Conservation (phyloP, 2,888 invertebrate species). For the Elgonia sp. region DNA sequence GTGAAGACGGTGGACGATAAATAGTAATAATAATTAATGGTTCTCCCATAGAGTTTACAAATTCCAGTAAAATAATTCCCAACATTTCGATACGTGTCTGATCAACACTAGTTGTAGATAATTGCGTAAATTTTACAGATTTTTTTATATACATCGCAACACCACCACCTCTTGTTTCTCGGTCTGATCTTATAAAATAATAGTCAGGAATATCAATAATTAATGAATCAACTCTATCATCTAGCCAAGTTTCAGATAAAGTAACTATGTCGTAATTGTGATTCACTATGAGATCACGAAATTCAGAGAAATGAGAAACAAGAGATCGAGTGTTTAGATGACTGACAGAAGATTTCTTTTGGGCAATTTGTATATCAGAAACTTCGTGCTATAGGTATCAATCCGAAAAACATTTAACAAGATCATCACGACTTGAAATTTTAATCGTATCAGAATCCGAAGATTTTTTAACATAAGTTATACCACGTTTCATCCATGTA, state of each 20-base stretch:
- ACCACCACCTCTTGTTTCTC: not conserved
- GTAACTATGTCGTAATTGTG: not conserved
- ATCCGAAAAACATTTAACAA: not conserved
- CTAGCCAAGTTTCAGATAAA: not conserved
- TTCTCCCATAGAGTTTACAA: no score
- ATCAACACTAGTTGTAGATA: no score
- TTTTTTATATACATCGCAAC: not conserved
- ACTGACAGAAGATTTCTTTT: not conserved
- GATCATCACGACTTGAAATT: not conserved
- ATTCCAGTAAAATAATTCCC: no score
- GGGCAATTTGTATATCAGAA: not conserved
- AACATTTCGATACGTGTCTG: no score
- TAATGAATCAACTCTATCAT: not conserved
- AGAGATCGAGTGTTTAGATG: not conserved
- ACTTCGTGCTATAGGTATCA: not conserved
- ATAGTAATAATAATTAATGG: no score
- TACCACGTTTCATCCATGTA: not conserved
- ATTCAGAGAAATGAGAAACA: not conserved
- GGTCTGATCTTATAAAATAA: not conserved
- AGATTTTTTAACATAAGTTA: not conserved
- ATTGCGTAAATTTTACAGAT: no score
- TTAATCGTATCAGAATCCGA: not conserved
- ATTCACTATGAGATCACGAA: not conserved
- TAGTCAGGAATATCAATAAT: not conserved
- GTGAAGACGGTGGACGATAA: no score